Evolutionary conservation across 2,797 vertebrate species (phyloP).

Genomic region (Squalus acanthias): DNA sequence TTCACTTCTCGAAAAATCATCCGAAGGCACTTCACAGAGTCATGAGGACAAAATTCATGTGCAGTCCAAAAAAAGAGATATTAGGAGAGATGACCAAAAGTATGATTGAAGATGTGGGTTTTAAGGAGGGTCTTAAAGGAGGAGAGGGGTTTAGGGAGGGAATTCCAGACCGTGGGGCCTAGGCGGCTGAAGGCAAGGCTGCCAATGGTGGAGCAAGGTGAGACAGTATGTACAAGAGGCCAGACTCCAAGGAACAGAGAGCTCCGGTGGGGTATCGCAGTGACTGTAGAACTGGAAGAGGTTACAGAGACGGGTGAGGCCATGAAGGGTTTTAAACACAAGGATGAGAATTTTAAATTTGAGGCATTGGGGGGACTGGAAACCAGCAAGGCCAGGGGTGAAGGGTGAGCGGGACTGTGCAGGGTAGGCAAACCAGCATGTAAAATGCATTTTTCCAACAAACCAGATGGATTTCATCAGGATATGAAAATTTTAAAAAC

Average conservation of each 20-base stretch:
- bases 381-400: background rate
- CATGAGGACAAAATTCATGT: background rate
- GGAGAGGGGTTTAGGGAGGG: background rate
- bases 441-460: too few relatives aligned
- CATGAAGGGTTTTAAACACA: background rate
- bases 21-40: background rate
- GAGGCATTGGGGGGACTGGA: background rate
- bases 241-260: background rate
- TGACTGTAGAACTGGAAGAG: background rate
- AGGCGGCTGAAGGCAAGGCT: background rate
- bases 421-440: background rate
- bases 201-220: background rate
- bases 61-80: background rate
- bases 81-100: background rate
- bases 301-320: background rate
- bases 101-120: background rate
- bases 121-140: background rate
- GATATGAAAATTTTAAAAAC: background rate
- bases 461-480: background rate
- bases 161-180: background rate
- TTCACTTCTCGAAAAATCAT: background rate
- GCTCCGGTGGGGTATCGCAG: background rate
- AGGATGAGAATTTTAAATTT: background rate
- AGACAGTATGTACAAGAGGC: background rate
- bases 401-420: too few relatives aligned